phyloP scores from a whole-genome alignment of 1,140 invertebrate species.

The Lordiphosa mommai region DNA sequence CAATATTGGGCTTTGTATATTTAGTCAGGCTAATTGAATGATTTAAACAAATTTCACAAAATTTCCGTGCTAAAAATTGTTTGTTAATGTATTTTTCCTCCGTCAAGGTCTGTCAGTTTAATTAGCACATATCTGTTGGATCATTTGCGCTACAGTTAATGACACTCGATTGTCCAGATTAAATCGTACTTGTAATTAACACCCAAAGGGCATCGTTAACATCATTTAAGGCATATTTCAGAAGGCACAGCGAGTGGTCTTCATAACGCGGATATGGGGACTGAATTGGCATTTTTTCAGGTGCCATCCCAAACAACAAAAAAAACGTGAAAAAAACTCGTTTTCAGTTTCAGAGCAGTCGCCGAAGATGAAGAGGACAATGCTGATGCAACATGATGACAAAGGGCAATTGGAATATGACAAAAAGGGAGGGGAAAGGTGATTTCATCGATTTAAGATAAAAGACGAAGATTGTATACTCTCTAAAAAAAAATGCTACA shows the following conservation, averaged over 20 bases:
- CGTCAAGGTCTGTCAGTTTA: slow-evolving; percentile 55
- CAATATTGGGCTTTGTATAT: slow-evolving; percentile 33
- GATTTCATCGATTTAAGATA: background rate
- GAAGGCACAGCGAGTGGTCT: slow-evolving; percentile 45
- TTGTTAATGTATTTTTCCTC: background rate
- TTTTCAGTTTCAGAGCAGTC: slow-evolving; percentile 31
- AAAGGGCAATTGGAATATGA: slow-evolving; percentile 39
- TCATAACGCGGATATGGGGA: background rate
- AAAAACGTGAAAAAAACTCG: slow-evolving; percentile 46
- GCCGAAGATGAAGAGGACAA: slow-evolving; percentile 27
- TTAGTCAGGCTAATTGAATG: slow-evolving; percentile 57
- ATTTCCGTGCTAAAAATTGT: slow-evolving; percentile 24
- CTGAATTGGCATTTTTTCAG: slow-evolving; percentile 24
- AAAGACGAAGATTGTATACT: background rate
- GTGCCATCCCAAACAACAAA: slow-evolving; percentile 1
- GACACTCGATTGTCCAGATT: slow-evolving; percentile 70
- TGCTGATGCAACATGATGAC: slow-evolving; percentile 44
- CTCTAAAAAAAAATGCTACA: too few relatives aligned
- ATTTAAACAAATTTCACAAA: slow-evolving; percentile 29
- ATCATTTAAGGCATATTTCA: slow-evolving; percentile 62
- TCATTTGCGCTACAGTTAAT: slow-evolving; percentile 66
- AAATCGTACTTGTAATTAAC: slow-evolving; percentile 71
- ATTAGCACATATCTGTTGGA: slow-evolving; percentile 58
- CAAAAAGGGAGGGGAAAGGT: background rate
- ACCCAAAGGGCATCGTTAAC: slow-evolving; percentile 76